Base-by-base conservation (phyloP, 2,888 invertebrate genomes). In the Eucriotettix oculatus region DNA sequence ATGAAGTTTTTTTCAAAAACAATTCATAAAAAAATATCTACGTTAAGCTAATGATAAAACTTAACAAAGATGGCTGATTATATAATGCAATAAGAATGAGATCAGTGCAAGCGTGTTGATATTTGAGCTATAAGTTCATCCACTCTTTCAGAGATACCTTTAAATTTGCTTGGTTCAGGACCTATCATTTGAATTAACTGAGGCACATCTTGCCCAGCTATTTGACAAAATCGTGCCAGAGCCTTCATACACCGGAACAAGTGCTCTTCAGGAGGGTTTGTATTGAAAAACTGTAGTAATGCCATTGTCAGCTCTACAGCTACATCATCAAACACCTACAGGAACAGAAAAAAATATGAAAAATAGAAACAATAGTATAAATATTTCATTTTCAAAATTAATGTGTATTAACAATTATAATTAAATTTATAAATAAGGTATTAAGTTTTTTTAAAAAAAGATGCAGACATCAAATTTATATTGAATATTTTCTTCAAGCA, bases 221-320 rank as follows among this genome's bases (percentile, higher is more conserved):
- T 86, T 70, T 83, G 79, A 62, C 82, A 83, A 69, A 87, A 86
- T 63, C 84, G 77, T 14, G 85, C 82, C 66, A 94, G 77, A 0
- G 92, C 86, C 67, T 85, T 86, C 76, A 90, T 79, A 64, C 86
- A 84, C 64, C 90, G 83, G 77, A 78, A 89, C 68, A 88, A 78
- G 67, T 86, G 83, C 71, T 90, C 89, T 76, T 93, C 93, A 43
- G 75, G 75, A 42, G 90, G 89, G 70, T 83, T 86, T 60, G 81
- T 81, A 70, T 85, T 86, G 78, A 93, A 85, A 76, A 85, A 91
- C 78, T 94, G 93, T 65, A 94, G 80, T 69, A 92, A 78, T 58
- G 93, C 93, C 89, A 94, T 90, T 55, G 90, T 84, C 71, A 94
- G 75, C 75, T 94, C 94, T 61, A 92, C 90, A 62, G 92, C 91